A percentile compares a stretch with the other conserved stretches of the same genome.
These are phyloP conservation scores for Rhynchomys soricoides DNA, from an alignment of 2,113 vertebrate genomes.

Conservation along the genomic window DNA sequence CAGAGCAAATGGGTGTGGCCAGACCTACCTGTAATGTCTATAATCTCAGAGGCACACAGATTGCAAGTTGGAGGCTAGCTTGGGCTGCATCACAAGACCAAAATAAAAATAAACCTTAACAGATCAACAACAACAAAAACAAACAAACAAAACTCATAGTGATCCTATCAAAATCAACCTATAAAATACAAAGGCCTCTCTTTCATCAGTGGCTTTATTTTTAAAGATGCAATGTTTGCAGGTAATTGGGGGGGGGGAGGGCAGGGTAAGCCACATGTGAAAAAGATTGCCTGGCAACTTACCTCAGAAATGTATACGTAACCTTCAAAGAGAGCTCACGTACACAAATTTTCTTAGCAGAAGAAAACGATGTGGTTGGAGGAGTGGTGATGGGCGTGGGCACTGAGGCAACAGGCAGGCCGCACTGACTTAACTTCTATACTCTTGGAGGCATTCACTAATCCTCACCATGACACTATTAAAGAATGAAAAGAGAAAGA, in stretches of 20 bases:
- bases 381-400: background rate
- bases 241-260: background rate
- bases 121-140: background rate
- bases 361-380: background rate
- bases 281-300: background rate
- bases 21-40: background rate
- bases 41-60: background rate
- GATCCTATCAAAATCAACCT: background rate
- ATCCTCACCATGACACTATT: background rate
- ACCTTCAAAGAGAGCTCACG: background rate
- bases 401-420: background rate
- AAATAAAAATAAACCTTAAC: background rate
- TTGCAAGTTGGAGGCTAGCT: background rate
- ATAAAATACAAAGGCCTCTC: background rate
- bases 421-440: background rate
- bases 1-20: background rate
- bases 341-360: background rate
- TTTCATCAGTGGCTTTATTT: conserved; percentile 1
- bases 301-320: background rate
- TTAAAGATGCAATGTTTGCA: background rate
- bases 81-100: background rate
- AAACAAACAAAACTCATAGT: background rate
- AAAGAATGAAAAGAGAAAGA: background rate
- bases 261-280: background rate
- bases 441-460: conserved; percentile 49